Conservation (phyloP, 2,113 vertebrate species). For the Nothoprocta pentlandii region DNA sequence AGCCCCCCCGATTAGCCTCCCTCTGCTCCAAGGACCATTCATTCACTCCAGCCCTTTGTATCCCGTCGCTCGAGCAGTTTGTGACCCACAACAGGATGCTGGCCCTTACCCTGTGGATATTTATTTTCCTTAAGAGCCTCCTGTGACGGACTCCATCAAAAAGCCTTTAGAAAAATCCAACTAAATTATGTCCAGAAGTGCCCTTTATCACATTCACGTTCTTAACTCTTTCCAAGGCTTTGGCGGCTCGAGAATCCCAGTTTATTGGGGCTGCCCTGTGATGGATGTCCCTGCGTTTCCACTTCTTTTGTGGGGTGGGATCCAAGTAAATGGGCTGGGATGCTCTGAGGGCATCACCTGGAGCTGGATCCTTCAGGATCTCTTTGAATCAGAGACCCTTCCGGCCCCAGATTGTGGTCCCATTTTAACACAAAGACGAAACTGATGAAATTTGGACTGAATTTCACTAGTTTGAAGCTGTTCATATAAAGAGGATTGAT, state of each 20-base stretch:
- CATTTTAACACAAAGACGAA: background rate
- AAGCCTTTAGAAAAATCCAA: slow-evolving; percentile 53
- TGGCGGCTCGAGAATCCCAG: background rate
- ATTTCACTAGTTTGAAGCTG: background rate
- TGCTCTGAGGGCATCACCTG: background rate
- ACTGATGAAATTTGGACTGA: background rate
- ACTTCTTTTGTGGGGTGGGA: background rate
- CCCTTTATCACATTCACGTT: slow-evolving; percentile 18
- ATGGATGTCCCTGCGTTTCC: background rate
- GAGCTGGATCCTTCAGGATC: background rate
- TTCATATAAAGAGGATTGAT: background rate
- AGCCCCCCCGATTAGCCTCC: slow-evolving; percentile 40
- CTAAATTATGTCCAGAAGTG: slow-evolving; percentile 58
- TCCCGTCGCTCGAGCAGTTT: background rate
- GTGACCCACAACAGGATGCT: slow-evolving; percentile 68
- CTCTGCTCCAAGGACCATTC: slow-evolving; percentile 5
- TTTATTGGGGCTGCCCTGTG: background rate
- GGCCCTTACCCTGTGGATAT: slow-evolving; percentile 46
- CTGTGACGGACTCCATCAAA: slow-evolving; percentile 48
- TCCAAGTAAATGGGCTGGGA: background rate
- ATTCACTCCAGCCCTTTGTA: slow-evolving; percentile 42
- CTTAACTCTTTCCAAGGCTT: slow-evolving; percentile 63
- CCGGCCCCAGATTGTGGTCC: fast-evolving
- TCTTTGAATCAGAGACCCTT: background rate
- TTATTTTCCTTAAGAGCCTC: slow-evolving; percentile 69